Evolutionary conservation across 2,888 invertebrate genomes (phyloP), one percentile per base, ranked within the genome.

Genomic region (Drosophila imparisetae): DNA sequence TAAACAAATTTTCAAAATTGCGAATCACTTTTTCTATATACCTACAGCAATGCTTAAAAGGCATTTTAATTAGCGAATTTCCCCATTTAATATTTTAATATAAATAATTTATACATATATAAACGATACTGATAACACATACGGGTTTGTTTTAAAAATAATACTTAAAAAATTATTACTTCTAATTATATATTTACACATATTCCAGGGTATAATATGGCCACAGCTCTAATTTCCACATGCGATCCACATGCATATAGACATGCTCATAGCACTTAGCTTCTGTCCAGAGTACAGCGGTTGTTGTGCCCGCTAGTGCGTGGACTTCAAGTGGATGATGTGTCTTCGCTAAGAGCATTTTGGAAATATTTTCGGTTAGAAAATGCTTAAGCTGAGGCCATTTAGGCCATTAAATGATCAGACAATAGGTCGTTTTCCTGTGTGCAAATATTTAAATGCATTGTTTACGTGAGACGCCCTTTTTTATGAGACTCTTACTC

Each of bases 381-480:
- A 67, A 67, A 52, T 38, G 4, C 27, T 34, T 29, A 49, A 53
- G 30, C 15, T 63, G 4, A 4, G 45, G 36, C 30, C 63, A 52
- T 62, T 62, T 53, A 11, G 61, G 45, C 32, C 57, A 64, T 70
- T 77, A 61, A 58, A 70, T 58, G 57, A 74, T 66, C 70, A 64
- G 52, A 63, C 50, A 66, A 55, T 54, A 62, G 60, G 32, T 45
- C 62, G 48, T 36, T 69, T 63, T 32, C 11, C 38, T 54, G 54
- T 58, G 68, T 61, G 68, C 65, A 83, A 81, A 83, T 83, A 85
- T 88, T 83, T 88, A 81, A 86, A 85, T 86, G 81, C 75, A 75
- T 78, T 78, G 72, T 75, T 84, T 84, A 84, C 87, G 84, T 84
- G 87, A 59, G 69, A 65, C 58, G 70, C 67, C 62, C 75, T 54